These are phyloP conservation scores for Ailuropoda melanoleuca DNA, from an alignment of 2,113 vertebrate genomes.

Conservation along the genomic window DNA sequence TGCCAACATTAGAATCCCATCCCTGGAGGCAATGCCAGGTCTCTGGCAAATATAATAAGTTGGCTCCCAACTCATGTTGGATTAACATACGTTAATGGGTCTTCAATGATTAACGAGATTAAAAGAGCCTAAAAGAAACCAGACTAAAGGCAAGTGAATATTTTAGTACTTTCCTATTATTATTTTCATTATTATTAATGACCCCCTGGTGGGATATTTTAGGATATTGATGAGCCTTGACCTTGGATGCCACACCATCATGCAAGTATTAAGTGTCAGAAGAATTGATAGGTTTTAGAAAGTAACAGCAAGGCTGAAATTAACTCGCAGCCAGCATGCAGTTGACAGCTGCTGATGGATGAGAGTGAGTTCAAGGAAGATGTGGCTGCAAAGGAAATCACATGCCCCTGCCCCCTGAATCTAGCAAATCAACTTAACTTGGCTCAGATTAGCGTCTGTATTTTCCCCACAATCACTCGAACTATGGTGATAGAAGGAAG, in stretches of 20 bases:
- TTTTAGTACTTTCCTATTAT: constrained; percentile 69
- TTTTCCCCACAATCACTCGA: not conserved
- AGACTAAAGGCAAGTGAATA: constrained; percentile 57
- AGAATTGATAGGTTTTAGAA: constrained; percentile 67
- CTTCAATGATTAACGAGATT: constrained; percentile 63
- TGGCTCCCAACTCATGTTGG: not conserved
- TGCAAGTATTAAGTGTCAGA: constrained; percentile 65
- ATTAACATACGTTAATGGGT: constrained; percentile 57
- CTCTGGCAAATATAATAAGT: not conserved
- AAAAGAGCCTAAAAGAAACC: constrained; percentile 59
- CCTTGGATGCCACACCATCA: constrained; percentile 31
- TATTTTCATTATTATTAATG: constrained; percentile 80
- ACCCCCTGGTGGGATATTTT: constrained; percentile 58
- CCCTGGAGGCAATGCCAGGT: not conserved
- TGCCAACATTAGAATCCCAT: not conserved
- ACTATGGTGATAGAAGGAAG: not conserved
- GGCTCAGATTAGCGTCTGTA: not conserved
- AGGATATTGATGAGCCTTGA: constrained; percentile 64
- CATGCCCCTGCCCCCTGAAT: not conserved
- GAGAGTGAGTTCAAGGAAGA: not conserved
- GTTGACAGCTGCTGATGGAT: constrained; percentile 37
- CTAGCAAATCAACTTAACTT: not conserved
- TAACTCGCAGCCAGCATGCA: constrained; percentile 10
- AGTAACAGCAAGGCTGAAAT: constrained; percentile 55
- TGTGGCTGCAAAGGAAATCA: not conserved